Conservation (phyloP, 2,113 vertebrate species). For the Mohoua ochrocephala region DNA sequence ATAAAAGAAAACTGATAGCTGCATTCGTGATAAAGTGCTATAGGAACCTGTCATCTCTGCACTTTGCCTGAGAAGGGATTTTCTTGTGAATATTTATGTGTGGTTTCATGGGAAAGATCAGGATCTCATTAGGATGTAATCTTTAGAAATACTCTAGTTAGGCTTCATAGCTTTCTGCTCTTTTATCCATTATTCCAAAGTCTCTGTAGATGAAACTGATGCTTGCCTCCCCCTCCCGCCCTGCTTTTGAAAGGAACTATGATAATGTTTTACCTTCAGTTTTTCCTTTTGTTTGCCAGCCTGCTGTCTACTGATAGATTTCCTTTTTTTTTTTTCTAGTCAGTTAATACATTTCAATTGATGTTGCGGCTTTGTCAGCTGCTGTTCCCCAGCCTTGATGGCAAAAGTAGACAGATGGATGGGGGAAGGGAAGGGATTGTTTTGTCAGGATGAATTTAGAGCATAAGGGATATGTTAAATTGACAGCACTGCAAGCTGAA, state of each 20-base stretch:
- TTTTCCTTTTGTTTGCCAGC: neutral
- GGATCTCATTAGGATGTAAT: neutral
- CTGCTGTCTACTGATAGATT: neutral
- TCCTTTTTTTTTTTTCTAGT: neutral
- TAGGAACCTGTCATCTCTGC: neutral
- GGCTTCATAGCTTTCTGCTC: neutral
- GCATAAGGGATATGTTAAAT: neutral
- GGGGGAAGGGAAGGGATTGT: neutral
- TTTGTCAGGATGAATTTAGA: conserved; percentile 3
- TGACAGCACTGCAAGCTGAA: neutral
- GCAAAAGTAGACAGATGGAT: neutral
- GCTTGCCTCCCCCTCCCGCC: neutral
- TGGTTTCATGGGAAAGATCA: conserved; percentile 9
- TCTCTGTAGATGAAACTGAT: neutral
- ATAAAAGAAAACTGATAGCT: neutral
- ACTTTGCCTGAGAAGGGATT: neutral
- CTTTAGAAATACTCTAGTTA: neutral
- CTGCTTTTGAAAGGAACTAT: neutral
- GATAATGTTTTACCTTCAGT: neutral
- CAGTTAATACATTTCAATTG: neutral
- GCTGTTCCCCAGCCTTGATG: neutral
- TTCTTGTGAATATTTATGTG: neutral
- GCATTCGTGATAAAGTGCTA: neutral
- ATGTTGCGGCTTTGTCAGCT: neutral
- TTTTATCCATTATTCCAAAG: conserved; percentile 4